Evolutionary conservation across 2,797 vertebrate species (phyloP), one percentile per base, ranked within the genome.

Genomic region (Dendrocincla fuliginosa): DNA sequence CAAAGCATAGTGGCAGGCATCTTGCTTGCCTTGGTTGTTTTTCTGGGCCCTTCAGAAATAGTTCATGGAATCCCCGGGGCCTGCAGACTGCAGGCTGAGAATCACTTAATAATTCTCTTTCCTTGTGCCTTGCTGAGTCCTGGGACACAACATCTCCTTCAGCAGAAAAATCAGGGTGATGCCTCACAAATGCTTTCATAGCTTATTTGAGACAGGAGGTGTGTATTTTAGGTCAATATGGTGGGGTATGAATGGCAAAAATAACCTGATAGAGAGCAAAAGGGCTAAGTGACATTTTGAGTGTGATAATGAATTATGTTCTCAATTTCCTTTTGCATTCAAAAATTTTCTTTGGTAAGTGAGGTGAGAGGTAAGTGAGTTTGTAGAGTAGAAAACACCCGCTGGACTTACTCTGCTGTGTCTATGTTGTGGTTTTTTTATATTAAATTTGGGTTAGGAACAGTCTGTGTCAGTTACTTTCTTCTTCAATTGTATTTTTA

Each of bases 401-500:
- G 17, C 42, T 87, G 71, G 41, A 70, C 8, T 80, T 87, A 47
- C 32, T 63, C 30, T 86, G 24, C 52, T 47, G 55, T 70, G 44
- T 33, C 11, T 76, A 41, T 13, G 15, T 65, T 64, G 18, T 44
- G 44, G 5, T 19, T 68, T 57, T 57, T n/a, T 28, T 32, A 44
- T 81, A 39, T 93, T 90, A 59, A 46, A 60, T 86, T 78, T 41
- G 47, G 19, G 6, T 74, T 93, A 76, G 79, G 73, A 93, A 81
- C 28, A 92, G 27, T 75, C 30, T 84, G 42, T 86, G 47, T 30
- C 67, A 88, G 47, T 63, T 91, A 63, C 47, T 87, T 83, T 91
- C 59, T 92, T 84, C 32, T 93, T 86, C 82, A 81, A n/a, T 75
- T 90, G 18, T 81, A 93, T 95, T 94, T 96, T 91, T 93, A 93